These are phyloP conservation scores for Ganaspis sp. DNA, from an alignment of 1,140 invertebrate species.

Conservation along the genomic window DNA sequence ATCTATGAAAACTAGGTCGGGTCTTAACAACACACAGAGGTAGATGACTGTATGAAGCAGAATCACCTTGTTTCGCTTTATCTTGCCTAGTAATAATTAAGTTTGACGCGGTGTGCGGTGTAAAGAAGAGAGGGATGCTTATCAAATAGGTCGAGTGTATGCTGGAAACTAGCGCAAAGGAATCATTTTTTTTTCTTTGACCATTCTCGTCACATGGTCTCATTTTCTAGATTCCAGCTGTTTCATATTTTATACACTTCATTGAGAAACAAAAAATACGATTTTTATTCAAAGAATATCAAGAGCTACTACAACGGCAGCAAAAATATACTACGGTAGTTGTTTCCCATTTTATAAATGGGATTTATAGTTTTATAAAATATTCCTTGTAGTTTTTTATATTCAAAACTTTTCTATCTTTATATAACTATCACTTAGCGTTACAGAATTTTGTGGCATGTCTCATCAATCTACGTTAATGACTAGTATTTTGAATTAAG, in stretches of 20 bases:
- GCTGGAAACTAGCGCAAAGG: constrained; percentile 49
- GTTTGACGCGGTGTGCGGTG: constrained; percentile 49
- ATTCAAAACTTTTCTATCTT: too few species aligned
- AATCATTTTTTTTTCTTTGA: constrained; percentile 36
- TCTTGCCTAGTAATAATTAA: constrained; percentile 58
- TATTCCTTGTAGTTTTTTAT: too few species aligned
- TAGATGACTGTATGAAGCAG: constrained; percentile 39
- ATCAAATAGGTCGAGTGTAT: constrained; percentile 57
- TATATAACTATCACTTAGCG: too few species aligned
- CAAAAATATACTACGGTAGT: too few species aligned
- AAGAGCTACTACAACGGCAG: too few species aligned
- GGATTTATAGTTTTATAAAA: too few species aligned
- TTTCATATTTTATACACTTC: constrained; percentile 44
- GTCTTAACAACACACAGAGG: constrained; percentile 34
- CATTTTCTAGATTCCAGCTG: constrained; percentile 33
- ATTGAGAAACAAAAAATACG: neutral
- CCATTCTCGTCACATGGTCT: constrained; percentile 42
- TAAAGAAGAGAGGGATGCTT: constrained; percentile 44
- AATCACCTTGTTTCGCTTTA: constrained; percentile 42
- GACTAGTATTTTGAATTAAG: too few species aligned
- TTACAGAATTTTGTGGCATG: too few species aligned
- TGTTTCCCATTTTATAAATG: too few species aligned
- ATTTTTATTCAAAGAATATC: neutral
- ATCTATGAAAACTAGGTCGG: constrained; percentile 36
- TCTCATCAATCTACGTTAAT: too few species aligned